Conservation (phyloP, 2,797 vertebrate species). For the Protonibea diacanthus region DNA sequence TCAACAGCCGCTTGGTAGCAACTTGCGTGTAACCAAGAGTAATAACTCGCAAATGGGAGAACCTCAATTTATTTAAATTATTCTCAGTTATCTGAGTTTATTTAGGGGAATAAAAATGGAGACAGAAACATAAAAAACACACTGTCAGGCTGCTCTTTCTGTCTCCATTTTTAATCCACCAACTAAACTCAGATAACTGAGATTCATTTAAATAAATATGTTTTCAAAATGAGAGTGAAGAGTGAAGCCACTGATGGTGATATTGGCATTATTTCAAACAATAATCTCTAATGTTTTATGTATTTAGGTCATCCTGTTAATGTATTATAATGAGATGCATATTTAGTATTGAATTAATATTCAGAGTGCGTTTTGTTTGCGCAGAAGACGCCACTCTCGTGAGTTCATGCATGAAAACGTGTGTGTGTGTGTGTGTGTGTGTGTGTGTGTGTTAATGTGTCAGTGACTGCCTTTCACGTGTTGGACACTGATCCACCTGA, state of each 20-base stretch:
- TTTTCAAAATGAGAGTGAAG: neutral
- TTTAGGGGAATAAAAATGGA: too few relatives aligned
- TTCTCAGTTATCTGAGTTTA: too few relatives aligned
- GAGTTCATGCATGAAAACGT: conserved; percentile 2
- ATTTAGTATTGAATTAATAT: neutral
- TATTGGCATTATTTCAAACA: neutral
- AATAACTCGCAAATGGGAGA: too few relatives aligned
- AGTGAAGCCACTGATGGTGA: conserved; percentile 1
- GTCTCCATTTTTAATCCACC: neutral
- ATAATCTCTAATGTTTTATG: neutral
- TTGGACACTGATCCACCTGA: conserved; percentile 43
- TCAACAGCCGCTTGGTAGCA: too few relatives aligned
- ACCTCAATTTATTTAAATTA: too few relatives aligned
- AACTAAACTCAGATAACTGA: neutral
- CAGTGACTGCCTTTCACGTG: conserved; percentile 51
- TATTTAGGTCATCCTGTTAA: conserved; percentile 34
- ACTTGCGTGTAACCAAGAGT: too few relatives aligned
- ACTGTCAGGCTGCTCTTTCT: neutral
- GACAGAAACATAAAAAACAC: too few relatives aligned
- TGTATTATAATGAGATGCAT: neutral
- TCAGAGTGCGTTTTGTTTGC: neutral
- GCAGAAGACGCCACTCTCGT: neutral
- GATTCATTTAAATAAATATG: neutral
- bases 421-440: neutral
- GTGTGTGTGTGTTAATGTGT: neutral